Evolutionary conservation across 2,888 invertebrate genomes (phyloP), one percentile per base, ranked within the genome.

Genomic region (Agriopis aurantiaria): DNA sequence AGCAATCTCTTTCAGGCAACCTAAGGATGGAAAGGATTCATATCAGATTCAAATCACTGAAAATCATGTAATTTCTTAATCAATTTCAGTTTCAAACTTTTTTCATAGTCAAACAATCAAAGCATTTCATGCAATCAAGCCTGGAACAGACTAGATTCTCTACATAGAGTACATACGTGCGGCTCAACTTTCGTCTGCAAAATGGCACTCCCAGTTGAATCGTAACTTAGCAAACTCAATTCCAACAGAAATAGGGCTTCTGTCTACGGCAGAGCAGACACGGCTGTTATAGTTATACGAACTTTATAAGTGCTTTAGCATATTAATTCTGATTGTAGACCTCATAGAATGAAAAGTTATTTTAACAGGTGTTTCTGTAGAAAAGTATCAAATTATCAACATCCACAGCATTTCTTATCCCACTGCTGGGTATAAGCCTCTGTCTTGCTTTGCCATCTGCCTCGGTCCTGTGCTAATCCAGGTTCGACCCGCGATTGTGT

Each of bases 141-240:
- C 55, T 46, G 46, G 9, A 10, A 14, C 51, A 63, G 62, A 23
- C 58, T 48, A 58, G 58, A 58, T 46, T 46, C 63, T n/a, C 45
- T 40, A 46, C 63, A 55, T 55, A 56, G 56, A 61, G 43, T 65
- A 52, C 61, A 52, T 63, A 46, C 41, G 65, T 65, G 69, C 52
- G 69, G 69, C 41, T 17, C 52, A 69, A 69, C 61, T 69, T 65
- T 52, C 9, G 41, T 69, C 64, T 64, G 64, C 64, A 40, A 69
- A 69, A 69, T 60, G 66, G 70, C 51, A 63, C 70, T 51, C 69
- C 33, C 56, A 49, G 68, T 65, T 65, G 68, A 65, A 51, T 65
- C 49, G 71, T 68, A 70, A 70, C 58, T 70, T 70, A 63, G 70
- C 53, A 70, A 70, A 70, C 70, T 70, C 63, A 66, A 71, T 71